These are phyloP conservation scores for Agrypnus murinus DNA, from an alignment of 2,888 invertebrate genomes.

Conservation along the genomic window DNA sequence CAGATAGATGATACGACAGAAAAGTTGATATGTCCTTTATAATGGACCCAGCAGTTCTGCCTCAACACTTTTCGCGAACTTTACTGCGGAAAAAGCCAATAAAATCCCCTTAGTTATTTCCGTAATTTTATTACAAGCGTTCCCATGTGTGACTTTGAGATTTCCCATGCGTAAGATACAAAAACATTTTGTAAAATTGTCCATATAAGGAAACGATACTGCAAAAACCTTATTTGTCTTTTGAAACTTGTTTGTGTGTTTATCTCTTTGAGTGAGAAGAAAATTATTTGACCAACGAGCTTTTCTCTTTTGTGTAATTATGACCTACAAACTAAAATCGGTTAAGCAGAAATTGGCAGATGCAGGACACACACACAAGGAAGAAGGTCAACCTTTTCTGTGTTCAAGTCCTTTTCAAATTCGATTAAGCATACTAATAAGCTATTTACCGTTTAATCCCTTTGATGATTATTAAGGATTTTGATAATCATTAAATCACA, in stretches of 20 bases:
- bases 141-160: constrained; percentile 40
- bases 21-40: constrained; percentile 27
- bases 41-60: constrained; percentile 18
- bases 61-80: constrained; percentile 18
- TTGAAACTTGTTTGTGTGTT: not conserved
- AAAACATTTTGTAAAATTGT: constrained; percentile 39
- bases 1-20: not conserved
- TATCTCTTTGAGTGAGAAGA: too few species aligned
- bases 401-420: not conserved
- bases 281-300: too few species aligned
- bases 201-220: constrained; percentile 26
- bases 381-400: constrained; percentile 18
- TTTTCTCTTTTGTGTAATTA: not conserved
- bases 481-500: constrained; percentile 3
- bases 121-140: constrained; percentile 42
- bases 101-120: constrained; percentile 37
- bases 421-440: constrained; percentile 19
- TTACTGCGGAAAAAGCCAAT: constrained; percentile 33
- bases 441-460: constrained; percentile 10
- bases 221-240: not conserved
- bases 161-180: constrained; percentile 39
- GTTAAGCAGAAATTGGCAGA: not conserved
- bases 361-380: not conserved
- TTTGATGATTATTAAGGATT: constrained; percentile 2
- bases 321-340: not conserved